Conservation (phyloP, 2,113 vertebrate genomes). For the Pipa parva region DNA sequence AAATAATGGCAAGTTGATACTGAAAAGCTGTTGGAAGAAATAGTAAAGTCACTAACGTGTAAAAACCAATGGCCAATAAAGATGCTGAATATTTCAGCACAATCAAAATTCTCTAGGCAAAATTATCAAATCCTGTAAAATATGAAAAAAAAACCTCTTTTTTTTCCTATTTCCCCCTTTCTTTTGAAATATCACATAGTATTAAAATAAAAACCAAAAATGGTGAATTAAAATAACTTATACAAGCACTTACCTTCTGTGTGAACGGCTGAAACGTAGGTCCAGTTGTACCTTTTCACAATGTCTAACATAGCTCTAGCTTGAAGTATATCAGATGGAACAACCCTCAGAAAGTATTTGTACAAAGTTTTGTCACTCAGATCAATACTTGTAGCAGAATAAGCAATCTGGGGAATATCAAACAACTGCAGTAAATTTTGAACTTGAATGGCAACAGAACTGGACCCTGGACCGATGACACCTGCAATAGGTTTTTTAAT, state of each 20-base stretch:
- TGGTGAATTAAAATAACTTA: constrained; percentile 17
- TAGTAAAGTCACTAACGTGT: too few relatives aligned
- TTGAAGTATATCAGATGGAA: constrained; percentile 92
- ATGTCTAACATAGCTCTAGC: constrained; percentile 95
- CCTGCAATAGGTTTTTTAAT: constrained; percentile 93
- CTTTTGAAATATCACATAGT: too few relatives aligned
- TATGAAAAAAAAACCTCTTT: too few relatives aligned
- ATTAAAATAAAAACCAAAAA: too few relatives aligned
- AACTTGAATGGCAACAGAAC: constrained; percentile 97
- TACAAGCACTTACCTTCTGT: constrained; percentile 98
- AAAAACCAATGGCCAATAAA: too few relatives aligned
- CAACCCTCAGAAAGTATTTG: constrained; percentile 95
- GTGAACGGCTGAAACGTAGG: constrained; percentile 95
- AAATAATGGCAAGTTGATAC: too few relatives aligned
- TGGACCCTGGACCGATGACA: constrained; percentile 96
- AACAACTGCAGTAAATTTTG: constrained; percentile 96
- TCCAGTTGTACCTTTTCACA: constrained; percentile 97
- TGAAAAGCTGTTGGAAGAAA: too few relatives aligned
- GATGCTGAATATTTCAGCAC: too few relatives aligned
- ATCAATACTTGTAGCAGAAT: constrained; percentile 96
- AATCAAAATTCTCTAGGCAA: too few relatives aligned
- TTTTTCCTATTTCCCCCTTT: too few relatives aligned
- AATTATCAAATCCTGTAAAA: too few relatives aligned
- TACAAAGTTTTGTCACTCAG: constrained; percentile 96
- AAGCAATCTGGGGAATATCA: constrained; percentile 97